These are phyloP conservation scores for Syngnathus rostellatus DNA, from an alignment of 2,797 vertebrate genomes.

Conservation along the genomic window DNA sequence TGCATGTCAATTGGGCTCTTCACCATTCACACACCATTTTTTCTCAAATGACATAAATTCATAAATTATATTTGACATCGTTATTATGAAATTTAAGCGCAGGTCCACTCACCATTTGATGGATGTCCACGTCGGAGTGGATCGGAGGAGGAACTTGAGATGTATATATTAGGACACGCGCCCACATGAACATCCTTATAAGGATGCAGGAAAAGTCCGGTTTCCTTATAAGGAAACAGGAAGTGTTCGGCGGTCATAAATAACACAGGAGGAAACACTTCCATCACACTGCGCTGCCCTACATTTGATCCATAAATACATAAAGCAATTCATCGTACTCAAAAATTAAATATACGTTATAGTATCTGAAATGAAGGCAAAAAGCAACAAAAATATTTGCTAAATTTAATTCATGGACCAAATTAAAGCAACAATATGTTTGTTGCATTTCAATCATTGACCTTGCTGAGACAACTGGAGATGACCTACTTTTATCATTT, in stretches of 20 bases:
- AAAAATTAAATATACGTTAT: background rate
- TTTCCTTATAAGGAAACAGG: constrained; percentile 1
- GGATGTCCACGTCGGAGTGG: background rate
- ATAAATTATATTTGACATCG: background rate
- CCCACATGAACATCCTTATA: background rate
- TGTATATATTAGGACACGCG: background rate
- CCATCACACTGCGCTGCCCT: background rate
- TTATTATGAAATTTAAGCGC: background rate
- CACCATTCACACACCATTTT: background rate
- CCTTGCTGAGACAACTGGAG: background rate
- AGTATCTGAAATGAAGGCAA: background rate
- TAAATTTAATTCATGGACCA: background rate
- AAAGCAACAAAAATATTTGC: background rate
- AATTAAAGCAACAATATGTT: too few relatives aligned
- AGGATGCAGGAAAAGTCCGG: background rate
- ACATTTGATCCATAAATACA: background rate
- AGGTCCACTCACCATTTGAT: background rate
- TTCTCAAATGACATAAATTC: background rate
- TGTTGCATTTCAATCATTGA: background rate
- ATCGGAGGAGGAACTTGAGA: constrained; percentile 2
- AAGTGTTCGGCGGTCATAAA: constrained; percentile 3
- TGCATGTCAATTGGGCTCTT: background rate
- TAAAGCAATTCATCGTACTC: background rate
- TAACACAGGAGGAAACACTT: constrained; percentile 1
- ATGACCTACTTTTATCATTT: too few relatives aligned